These are phyloP conservation scores for Loripinus fragilis DNA, from an alignment of 2,888 invertebrate species.

Conservation along the genomic window DNA sequence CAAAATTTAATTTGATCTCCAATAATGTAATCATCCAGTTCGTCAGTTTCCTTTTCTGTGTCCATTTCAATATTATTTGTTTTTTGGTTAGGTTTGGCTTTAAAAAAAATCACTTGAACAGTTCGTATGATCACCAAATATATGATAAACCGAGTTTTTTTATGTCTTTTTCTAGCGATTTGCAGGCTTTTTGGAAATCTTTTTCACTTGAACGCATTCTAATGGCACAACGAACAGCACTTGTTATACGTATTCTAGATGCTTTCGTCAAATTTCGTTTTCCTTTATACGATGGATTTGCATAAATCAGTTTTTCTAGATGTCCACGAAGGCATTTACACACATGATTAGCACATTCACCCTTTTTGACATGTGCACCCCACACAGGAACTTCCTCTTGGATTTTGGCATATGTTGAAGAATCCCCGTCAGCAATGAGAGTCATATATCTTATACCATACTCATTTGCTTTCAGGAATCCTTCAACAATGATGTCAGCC, in stretches of 20 bases:
- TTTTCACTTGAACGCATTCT: slow-evolving; percentile 35
- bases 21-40: slow-evolving; percentile 1
- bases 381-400: slow-evolving; percentile 33
- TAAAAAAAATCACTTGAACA: slow-evolving; percentile 44
- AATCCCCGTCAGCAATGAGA: slow-evolving; percentile 42
- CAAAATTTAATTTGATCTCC: slow-evolving; percentile 19
- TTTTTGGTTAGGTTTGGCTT: slow-evolving; percentile 1
- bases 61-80: background rate
- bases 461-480: slow-evolving; percentile 39
- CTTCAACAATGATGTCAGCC: slow-evolving; percentile 49
- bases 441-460: slow-evolving; percentile 41
- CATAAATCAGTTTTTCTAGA: slow-evolving; percentile 37
- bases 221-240: slow-evolving; percentile 45
- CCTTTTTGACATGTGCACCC: slow-evolving; percentile 37
- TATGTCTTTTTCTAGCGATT: slow-evolving; percentile 27
- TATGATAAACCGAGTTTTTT: slow-evolving; percentile 34
- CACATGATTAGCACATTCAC: slow-evolving; percentile 47
- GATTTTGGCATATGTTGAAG: slow-evolving; percentile 32
- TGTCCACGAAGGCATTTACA: slow-evolving; percentile 37
- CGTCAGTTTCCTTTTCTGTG: background rate
- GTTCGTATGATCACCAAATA: slow-evolving; percentile 40
- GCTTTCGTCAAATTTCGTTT: slow-evolving; percentile 33
- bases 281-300: slow-evolving; percentile 35
- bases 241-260: slow-evolving; percentile 36
- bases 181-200: slow-evolving; percentile 9